Evolutionary conservation across 2,888 invertebrate genomes (phyloP), one percentile per base, ranked within the genome.

Genomic region (Caenorhabditis sp.): DNA sequence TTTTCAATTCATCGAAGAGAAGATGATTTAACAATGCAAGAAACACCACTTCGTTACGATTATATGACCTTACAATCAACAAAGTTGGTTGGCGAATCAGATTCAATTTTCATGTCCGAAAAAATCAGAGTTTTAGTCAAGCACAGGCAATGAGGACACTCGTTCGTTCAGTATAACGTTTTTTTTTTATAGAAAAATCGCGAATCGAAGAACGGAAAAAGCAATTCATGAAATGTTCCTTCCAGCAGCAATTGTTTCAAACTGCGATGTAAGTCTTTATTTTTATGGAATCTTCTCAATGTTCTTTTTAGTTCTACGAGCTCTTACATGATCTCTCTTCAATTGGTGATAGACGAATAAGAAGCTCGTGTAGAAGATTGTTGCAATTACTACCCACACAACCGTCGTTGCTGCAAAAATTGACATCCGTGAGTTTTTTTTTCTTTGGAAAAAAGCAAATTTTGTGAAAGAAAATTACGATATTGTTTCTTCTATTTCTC

Each of bases 1-100:
- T 73, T 68, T 37, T 31, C 65, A 1, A 62, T 73, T 21, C 68
- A 73, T 57, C 63, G 63, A 43, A 65, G 73, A 66, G 73, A 73
- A 4, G 73, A 68, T 1, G 73, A 74, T 5, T 19, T 66, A 31
- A 66, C 74, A 26, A 60, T 66, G 59, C 58, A 49, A 4, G 73
- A 73, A 26, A 63, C 68, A 2, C 60, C 63, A 31, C 60, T 72
- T 26, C 54, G 59, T 10, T 73, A 68, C 26, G 73, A 73, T 43
- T 73, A 68, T 24, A 36, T 62, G 19, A 73, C 73, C 12, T 23
- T 73, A 51, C 62, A 73, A 65, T 31, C 53, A 8, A 62, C 65
- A 10, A 65, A 23, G 19, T 49, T 73, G 2, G 65, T 65, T 1
- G 27, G 53, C 1, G 73, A 73, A 24, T 65, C 68, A 0, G 73